A percentile compares a stretch with the other conserved stretches of the same genome.
phyloP scores from a whole-genome alignment of 2,113 vertebrate species.

The Lanius collurio region DNA sequence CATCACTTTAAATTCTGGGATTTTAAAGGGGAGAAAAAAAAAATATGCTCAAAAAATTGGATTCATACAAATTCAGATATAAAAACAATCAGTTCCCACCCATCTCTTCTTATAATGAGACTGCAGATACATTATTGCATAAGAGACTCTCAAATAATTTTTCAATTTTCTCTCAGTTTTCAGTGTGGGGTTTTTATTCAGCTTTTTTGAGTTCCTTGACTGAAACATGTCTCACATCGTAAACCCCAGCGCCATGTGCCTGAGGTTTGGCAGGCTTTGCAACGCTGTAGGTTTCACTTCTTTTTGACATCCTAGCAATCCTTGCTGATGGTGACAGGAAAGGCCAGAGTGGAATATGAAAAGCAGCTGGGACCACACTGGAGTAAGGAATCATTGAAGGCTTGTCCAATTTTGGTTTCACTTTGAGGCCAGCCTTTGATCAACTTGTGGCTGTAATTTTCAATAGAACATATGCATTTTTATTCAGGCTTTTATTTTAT shows the following conservation, averaged over 20 bases:
- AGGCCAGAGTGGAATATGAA: background rate
- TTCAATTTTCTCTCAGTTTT: background rate
- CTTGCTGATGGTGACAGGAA: background rate
- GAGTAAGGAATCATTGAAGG: background rate
- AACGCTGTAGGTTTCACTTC: background rate
- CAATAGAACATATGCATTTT: background rate
- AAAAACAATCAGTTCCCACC: background rate
- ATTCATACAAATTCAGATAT: background rate
- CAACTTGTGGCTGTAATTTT: background rate
- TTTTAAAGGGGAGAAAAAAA: background rate
- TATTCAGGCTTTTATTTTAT: background rate
- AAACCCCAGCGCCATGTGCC: background rate
- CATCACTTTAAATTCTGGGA: background rate
- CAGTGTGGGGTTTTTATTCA: background rate
- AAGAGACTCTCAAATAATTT: background rate
- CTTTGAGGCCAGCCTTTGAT: background rate
- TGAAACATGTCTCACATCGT: background rate
- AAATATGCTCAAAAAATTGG: background rate
- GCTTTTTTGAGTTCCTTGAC: rapidly evolving
- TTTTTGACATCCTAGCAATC: background rate
- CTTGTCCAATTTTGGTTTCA: background rate
- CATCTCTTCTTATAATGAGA: background rate
- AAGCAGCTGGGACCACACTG: background rate
- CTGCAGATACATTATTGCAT: background rate
- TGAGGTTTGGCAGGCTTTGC: background rate